phyloP scores from a whole-genome alignment of 92 coral and sea anemone species.

The Porites cylindrica region DNA sequence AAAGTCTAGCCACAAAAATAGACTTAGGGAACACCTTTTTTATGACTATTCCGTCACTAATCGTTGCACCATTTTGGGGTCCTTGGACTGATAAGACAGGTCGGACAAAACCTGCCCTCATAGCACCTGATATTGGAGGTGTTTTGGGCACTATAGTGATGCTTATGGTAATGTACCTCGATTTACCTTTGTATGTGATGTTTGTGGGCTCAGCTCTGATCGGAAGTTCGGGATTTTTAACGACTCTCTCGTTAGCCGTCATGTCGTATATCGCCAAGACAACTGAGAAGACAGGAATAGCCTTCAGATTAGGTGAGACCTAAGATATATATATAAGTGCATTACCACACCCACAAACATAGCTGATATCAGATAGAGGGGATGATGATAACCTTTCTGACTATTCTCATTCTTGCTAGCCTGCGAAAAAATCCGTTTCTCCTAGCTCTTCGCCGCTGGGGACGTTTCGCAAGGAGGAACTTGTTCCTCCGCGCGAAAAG shows the following conservation, averaged over 20 bases:
- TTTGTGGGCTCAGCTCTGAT: constrained; percentile 71
- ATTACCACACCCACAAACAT: too few relatives aligned
- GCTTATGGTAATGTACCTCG: constrained; percentile 72
- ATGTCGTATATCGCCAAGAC: constrained; percentile 90
- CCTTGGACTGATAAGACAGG: constrained; percentile 83
- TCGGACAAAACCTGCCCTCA: constrained; percentile 60
- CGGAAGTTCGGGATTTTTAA: constrained; percentile 79
- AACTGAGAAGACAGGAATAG: constrained; percentile 43
- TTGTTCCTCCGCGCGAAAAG: too few relatives aligned
- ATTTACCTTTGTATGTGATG: constrained; percentile 71
- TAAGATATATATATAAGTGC: too few relatives aligned
- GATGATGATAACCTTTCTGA: too few relatives aligned
- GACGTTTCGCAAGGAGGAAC: too few relatives aligned
- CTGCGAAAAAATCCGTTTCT: too few relatives aligned
- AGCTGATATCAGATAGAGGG: too few relatives aligned
- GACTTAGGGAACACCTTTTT: constrained; percentile 62
- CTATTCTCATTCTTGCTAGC: too few relatives aligned
- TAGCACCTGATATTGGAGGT: constrained; percentile 67
- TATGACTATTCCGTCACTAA: constrained; percentile 65
- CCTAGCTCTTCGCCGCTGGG: too few relatives aligned
- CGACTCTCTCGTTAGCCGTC: constrained; percentile 61
- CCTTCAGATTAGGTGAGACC: too few relatives aligned
- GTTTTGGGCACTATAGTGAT: constrained; percentile 50
- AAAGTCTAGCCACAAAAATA: constrained; percentile 62
- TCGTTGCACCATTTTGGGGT: constrained; percentile 73